Conservation (phyloP, 2,888 invertebrate genomes). For the Caenorhabditis sp. region DNA sequence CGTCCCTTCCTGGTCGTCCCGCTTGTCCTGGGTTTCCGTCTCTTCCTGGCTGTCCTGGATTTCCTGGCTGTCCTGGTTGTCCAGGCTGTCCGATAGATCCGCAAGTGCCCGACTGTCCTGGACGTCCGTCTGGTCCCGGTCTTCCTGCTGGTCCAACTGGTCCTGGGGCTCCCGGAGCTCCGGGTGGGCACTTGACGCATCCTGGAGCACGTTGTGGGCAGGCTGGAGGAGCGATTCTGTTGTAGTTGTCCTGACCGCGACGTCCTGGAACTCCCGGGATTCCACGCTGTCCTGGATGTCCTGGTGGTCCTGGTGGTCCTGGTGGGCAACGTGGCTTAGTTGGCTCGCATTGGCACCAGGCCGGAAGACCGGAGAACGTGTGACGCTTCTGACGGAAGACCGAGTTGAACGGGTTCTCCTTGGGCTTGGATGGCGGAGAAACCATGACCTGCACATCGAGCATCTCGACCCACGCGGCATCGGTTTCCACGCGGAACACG, state of each 20-base stretch:
- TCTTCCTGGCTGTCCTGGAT: conserved; percentile 59
- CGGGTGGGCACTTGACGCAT: conserved; percentile 67
- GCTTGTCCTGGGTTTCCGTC: conserved; percentile 57
- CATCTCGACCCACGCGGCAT: conserved; percentile 71
- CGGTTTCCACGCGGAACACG: conserved; percentile 69
- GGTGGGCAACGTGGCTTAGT: conserved; percentile 68
- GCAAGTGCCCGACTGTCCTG: conserved; percentile 55
- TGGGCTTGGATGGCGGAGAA: conserved; percentile 72
- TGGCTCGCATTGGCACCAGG: conserved; percentile 73
- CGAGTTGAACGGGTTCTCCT: conserved; percentile 66
- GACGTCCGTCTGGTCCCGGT: conserved; percentile 67
- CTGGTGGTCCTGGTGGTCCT: conserved; percentile 70
- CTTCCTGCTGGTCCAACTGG: conserved; percentile 61
- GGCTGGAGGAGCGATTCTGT: conserved; percentile 56
- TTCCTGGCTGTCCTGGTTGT: conserved; percentile 57
- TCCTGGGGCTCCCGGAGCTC: conserved; percentile 61
- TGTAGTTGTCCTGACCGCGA: conserved; percentile 65
- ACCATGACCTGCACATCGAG: conserved; percentile 71
- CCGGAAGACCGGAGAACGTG: conserved; percentile 66
- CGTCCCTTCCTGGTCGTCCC: conserved; percentile 60
- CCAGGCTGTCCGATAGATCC: conserved; percentile 58
- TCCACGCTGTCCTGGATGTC: conserved; percentile 68
- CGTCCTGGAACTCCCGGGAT: conserved; percentile 61
- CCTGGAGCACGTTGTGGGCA: conserved; percentile 62
- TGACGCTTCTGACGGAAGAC: conserved; percentile 70